Evolutionary conservation across 2,797 vertebrate species (phyloP).

Genomic region (Lophura swinhoii): DNA sequence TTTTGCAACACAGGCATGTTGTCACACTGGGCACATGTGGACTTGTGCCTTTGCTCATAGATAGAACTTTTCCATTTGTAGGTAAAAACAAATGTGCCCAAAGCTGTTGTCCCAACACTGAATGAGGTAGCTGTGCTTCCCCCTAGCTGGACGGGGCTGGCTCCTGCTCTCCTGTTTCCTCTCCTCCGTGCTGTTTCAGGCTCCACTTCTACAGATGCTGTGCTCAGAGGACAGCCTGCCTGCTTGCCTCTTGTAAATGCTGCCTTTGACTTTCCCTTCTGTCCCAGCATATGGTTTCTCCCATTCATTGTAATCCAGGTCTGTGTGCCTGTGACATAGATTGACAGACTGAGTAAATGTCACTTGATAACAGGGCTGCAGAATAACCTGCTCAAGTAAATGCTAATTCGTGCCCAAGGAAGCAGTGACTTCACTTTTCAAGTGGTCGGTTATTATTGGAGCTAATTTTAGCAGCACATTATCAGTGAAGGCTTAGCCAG

Average conservation of each 20-base stretch:
- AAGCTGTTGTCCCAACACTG: background rate
- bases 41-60: background rate
- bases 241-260: background rate
- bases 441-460: background rate
- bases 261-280: constrained; percentile 8
- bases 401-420: background rate
- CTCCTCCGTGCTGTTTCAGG: background rate
- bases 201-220: background rate
- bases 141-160: background rate
- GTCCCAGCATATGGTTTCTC: background rate
- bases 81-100: background rate
- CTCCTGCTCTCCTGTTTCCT: background rate
- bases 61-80: background rate
- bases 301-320: background rate
- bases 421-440: background rate
- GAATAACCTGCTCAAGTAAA: background rate
- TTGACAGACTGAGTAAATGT: constrained; percentile 9
- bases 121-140: background rate
- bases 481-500: background rate
- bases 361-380: background rate
- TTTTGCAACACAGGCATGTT: background rate
- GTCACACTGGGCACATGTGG: background rate
- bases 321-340: background rate
- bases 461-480: constrained; percentile 14
- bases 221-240: background rate